Conservation (phyloP, 2,888 invertebrate species). For the Alentia gelatinosa region DNA sequence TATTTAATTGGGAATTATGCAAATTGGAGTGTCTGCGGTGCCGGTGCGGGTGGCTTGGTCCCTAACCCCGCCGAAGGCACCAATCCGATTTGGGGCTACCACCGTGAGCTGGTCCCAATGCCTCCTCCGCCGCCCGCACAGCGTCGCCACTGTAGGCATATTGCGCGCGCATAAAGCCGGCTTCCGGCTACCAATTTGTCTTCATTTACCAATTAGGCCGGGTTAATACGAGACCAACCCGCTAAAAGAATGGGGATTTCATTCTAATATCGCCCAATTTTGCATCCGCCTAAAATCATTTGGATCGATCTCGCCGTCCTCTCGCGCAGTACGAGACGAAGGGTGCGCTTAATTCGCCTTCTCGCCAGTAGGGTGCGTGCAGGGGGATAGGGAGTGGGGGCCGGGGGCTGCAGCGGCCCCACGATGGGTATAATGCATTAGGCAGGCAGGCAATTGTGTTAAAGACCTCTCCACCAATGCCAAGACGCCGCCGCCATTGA, state of each 20-base stretch:
- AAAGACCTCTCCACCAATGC: constrained; percentile 50
- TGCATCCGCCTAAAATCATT: constrained; percentile 42
- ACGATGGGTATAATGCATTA: constrained; percentile 42
- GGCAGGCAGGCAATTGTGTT: constrained; percentile 34
- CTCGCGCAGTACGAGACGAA: constrained; percentile 22
- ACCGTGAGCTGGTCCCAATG: neutral
- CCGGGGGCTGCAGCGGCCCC: constrained; percentile 8
- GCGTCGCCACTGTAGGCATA: constrained; percentile 28
- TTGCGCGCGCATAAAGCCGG: constrained; percentile 49
- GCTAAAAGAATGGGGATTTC: constrained; percentile 53
- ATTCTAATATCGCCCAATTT: constrained; percentile 45
- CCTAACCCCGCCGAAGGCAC: constrained; percentile 6
- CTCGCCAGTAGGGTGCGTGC: neutral
- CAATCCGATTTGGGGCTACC: constrained; percentile 43
- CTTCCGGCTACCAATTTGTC: constrained; percentile 45
- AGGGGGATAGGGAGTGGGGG: neutral
- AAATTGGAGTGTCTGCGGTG: constrained; percentile 52
- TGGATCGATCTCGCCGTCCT: constrained; percentile 43
- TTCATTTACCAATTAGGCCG: constrained; percentile 51
- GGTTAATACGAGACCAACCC: constrained; percentile 46
- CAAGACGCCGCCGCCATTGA: constrained; percentile 24
- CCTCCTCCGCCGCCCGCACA: neutral
- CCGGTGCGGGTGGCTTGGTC: neutral
- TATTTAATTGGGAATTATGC: constrained; percentile 61
- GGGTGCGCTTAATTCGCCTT: constrained; percentile 13